Evolutionary conservation across 2,888 invertebrate species (phyloP).

Genomic region (Cecidostiba fungosa): DNA sequence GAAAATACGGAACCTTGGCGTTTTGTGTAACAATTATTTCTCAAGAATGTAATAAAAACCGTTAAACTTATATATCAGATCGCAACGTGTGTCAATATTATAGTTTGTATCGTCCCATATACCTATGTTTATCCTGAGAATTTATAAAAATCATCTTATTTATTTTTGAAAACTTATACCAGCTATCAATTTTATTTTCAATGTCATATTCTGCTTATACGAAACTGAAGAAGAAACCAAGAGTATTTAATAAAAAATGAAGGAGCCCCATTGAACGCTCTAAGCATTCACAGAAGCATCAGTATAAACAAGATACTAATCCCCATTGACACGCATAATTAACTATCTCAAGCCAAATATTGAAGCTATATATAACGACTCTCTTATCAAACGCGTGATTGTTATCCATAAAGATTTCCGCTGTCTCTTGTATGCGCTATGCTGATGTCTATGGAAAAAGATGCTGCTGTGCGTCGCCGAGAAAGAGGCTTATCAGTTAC

Average conservation of each 20-base stretch:
- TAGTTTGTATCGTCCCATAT: background rate
- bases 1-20: constrained; percentile 70
- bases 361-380: too few species aligned
- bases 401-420: constrained; percentile 61
- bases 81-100: background rate
- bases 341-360: background rate
- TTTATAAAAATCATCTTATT: too few species aligned
- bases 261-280: background rate
- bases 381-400: background rate
- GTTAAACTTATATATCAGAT: constrained; percentile 70
- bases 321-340: background rate
- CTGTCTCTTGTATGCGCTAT: constrained; percentile 47
- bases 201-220: too few species aligned
- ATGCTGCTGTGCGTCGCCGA: constrained; percentile 21
- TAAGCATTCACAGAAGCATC: background rate
- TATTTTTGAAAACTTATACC: too few species aligned
- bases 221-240: too few species aligned
- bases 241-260: background rate
- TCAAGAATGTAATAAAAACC: constrained; percentile 78
- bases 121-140: background rate
- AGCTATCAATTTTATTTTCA: too few species aligned
- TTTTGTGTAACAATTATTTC: constrained; percentile 77
- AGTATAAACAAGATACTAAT: background rate
- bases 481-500: constrained; percentile 65
- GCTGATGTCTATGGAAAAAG: background rate